These are phyloP conservation scores for Podabrus alpinus DNA, from an alignment of 2,888 invertebrate species.

Conservation along the genomic window DNA sequence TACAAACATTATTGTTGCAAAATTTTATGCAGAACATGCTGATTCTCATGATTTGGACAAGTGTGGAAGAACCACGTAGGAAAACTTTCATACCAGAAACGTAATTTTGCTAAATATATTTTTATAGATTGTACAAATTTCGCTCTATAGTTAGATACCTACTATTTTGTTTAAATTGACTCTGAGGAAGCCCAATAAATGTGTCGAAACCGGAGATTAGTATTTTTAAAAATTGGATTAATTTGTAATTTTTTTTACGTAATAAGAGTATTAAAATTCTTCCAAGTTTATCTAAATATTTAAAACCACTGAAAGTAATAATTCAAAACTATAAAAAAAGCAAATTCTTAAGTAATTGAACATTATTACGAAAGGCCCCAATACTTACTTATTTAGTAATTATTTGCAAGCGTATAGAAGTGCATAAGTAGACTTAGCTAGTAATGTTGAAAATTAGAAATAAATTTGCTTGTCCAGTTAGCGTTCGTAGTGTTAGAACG, in stretches of 20 bases:
- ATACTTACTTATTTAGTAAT: conserved; percentile 7
- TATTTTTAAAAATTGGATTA: background rate
- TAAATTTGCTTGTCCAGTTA: conserved; percentile 46
- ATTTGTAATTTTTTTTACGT: background rate
- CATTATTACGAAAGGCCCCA: background rate
- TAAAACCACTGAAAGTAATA: background rate
- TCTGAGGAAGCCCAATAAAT: background rate
- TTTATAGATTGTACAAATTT: background rate
- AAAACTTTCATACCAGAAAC: background rate
- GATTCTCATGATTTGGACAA: background rate
- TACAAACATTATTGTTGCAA: background rate
- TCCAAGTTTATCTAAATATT: conserved; percentile 3
- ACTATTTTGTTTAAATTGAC: background rate
- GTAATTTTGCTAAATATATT: background rate
- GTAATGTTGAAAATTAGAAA: conserved; percentile 34
- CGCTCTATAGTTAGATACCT: background rate
- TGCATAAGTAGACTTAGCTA: conserved; percentile 27
- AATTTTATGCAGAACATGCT: too few species aligned
- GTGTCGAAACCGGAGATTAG: background rate
- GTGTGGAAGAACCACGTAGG: background rate
- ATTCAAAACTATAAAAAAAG: background rate
- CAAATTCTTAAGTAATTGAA: background rate
- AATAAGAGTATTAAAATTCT: background rate
- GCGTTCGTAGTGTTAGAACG: conserved; percentile 46
- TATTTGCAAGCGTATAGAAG: conserved; percentile 29